Conservation (phyloP, 2,113 vertebrate species). For the Hucho hucho region DNA sequence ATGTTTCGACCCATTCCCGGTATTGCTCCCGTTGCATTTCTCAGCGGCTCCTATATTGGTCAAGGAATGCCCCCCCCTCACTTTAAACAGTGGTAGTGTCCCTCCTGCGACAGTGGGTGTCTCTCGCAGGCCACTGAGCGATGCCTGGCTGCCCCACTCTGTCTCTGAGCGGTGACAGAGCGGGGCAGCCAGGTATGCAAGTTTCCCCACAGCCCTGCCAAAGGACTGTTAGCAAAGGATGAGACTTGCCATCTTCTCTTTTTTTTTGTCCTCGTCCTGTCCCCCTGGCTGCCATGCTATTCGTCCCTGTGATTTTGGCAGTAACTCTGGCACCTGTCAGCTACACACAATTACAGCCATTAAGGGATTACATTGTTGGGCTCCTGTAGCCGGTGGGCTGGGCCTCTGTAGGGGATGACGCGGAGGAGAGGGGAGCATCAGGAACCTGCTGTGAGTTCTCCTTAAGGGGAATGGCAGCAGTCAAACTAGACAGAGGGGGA, state of each 20-base stretch:
- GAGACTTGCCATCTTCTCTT: neutral
- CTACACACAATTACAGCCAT: slow-evolving; percentile 55
- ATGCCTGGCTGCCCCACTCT: neutral
- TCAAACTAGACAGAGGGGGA: slow-evolving; percentile 21
- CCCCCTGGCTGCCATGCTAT: slow-evolving; percentile 2
- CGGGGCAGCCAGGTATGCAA: neutral
- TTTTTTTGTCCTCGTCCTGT: neutral
- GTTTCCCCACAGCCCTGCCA: neutral
- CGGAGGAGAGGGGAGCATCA: slow-evolving; percentile 14
- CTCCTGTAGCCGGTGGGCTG: slow-evolving; percentile 34
- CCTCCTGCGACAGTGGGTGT: neutral
- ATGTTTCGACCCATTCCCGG: neutral
- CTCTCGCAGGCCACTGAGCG: neutral
- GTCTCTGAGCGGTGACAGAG: neutral
- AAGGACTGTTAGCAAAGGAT: neutral
- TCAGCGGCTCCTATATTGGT: slow-evolving; percentile 2
- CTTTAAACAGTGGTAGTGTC: neutral
- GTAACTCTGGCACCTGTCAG: slow-evolving; percentile 49
- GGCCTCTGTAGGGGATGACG: slow-evolving; percentile 6
- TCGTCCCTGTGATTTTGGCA: slow-evolving; percentile 1
- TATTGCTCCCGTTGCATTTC: neutral
- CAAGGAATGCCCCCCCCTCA: neutral
- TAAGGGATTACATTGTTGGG: slow-evolving; percentile 58
- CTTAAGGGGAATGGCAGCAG: too few relatives aligned
- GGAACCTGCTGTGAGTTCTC: slow-evolving; percentile 45